Conservation (phyloP, 2,888 invertebrate genomes). For the Ptilodon capucinus region DNA sequence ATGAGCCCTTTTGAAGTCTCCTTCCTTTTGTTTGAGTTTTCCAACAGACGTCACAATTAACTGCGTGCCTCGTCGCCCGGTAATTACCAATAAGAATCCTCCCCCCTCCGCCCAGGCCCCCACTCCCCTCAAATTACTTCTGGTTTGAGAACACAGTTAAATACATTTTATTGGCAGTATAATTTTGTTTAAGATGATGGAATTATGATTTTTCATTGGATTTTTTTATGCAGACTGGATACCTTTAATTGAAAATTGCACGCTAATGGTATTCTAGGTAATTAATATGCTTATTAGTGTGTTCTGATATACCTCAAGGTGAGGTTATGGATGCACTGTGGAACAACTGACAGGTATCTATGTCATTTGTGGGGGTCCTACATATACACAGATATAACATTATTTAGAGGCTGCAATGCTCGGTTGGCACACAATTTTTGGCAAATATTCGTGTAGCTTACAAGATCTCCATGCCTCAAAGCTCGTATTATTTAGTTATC, state of each 20-base stretch:
- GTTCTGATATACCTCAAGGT: too few relatives aligned
- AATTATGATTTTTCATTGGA: constrained; percentile 31
- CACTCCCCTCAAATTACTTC: constrained; percentile 41
- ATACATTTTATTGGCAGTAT: constrained; percentile 38
- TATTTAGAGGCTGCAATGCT: too few relatives aligned
- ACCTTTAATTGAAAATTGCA: not conserved
- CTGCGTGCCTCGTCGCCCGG: constrained; percentile 43
- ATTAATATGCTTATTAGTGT: too few relatives aligned
- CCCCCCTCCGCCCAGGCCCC: constrained; percentile 7
- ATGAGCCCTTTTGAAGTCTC: constrained; percentile 64
- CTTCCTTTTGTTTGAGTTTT: constrained; percentile 66
- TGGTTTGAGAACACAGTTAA: constrained; percentile 42
- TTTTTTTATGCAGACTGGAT: constrained; percentile 14
- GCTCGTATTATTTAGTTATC: too few relatives aligned
- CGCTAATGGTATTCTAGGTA: too few relatives aligned
- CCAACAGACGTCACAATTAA: constrained; percentile 51
- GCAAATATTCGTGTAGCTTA: too few relatives aligned
- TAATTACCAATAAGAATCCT: constrained; percentile 54
- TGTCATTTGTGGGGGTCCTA: too few relatives aligned
- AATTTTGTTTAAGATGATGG: constrained; percentile 29
- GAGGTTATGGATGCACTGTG: too few relatives aligned
- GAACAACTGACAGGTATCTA: too few relatives aligned
- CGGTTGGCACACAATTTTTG: too few relatives aligned
- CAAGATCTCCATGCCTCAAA: too few relatives aligned
- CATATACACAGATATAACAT: too few relatives aligned